Conservation (phyloP, 2,797 vertebrate genomes). For the Sebastes nivosus region DNA sequence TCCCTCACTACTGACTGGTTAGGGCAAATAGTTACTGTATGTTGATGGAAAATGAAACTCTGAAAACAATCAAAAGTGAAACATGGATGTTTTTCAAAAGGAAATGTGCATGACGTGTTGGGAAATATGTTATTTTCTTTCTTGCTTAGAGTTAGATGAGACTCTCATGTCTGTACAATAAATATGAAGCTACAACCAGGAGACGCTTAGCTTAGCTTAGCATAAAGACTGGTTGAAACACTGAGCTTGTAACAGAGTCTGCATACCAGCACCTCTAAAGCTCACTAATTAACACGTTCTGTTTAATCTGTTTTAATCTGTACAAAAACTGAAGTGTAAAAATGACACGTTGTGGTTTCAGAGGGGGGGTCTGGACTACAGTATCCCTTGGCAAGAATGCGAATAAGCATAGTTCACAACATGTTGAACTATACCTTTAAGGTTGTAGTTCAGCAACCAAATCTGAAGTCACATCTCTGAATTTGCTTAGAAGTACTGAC, state of each 20-base stretch:
- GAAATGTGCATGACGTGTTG: neutral
- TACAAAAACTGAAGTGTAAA: neutral
- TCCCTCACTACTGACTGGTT: too few relatives aligned
- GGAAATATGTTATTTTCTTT: neutral
- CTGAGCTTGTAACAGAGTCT: neutral
- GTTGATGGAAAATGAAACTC: neutral
- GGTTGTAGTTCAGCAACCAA: neutral
- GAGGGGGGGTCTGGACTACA: neutral
- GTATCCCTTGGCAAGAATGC: neutral
- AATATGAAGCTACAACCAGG: too few relatives aligned
- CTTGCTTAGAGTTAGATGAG: accelerated
- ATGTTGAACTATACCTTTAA: neutral
- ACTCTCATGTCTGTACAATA: too few relatives aligned
- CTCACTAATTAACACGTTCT: neutral
- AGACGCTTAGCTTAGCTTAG: neutral
- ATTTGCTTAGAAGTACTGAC: neutral
- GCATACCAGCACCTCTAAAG: neutral
- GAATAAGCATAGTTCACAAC: neutral
- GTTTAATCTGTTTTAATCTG: neutral
- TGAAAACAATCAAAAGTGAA: neutral
- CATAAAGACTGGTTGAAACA: neutral
- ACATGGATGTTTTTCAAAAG: neutral
- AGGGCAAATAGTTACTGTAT: too few relatives aligned
- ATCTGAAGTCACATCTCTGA: neutral
- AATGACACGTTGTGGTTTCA: too few relatives aligned